Conservation (phyloP, 2,888 invertebrate genomes). For the Plebejus anna region DNA sequence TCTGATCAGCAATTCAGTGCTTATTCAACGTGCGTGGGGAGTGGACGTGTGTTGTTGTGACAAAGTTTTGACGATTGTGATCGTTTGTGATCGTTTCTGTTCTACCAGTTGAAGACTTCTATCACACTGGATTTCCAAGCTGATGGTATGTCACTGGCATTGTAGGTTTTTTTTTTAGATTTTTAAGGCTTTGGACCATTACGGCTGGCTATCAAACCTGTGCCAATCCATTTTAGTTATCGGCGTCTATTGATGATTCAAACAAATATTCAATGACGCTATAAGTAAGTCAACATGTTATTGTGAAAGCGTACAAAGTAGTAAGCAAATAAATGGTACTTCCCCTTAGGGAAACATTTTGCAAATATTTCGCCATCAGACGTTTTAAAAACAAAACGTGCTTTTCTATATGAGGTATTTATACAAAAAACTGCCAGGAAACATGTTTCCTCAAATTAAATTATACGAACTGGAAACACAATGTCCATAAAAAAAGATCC, state of each 20-base stretch:
- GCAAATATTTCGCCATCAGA: background rate
- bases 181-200: background rate
- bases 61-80: slow-evolving; percentile 46
- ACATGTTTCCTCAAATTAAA: slow-evolving; percentile 1
- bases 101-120: slow-evolving; percentile 40
- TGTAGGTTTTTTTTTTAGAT: slow-evolving; percentile 24
- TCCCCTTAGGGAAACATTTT: background rate
- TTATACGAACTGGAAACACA: background rate
- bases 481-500: background rate
- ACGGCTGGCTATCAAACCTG: slow-evolving; percentile 8
- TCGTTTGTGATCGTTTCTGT: slow-evolving; percentile 41
- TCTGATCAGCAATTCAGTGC: slow-evolving; percentile 55
- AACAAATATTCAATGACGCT: slow-evolving; percentile 10
- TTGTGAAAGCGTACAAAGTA: background rate
- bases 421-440: background rate
- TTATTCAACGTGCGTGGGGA: slow-evolving; percentile 44
- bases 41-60: slow-evolving; percentile 52
- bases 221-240: slow-evolving; percentile 12
- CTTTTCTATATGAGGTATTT: background rate
- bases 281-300: background rate
- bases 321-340: background rate
- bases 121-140: slow-evolving; percentile 66
- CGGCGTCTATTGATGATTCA: background rate
- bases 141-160: slow-evolving; percentile 48
- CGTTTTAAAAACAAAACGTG: background rate